Evolutionary conservation across 2,797 vertebrate genomes (phyloP), one percentile per base, ranked within the genome.

Genomic region (Pelobates cultripes): DNA sequence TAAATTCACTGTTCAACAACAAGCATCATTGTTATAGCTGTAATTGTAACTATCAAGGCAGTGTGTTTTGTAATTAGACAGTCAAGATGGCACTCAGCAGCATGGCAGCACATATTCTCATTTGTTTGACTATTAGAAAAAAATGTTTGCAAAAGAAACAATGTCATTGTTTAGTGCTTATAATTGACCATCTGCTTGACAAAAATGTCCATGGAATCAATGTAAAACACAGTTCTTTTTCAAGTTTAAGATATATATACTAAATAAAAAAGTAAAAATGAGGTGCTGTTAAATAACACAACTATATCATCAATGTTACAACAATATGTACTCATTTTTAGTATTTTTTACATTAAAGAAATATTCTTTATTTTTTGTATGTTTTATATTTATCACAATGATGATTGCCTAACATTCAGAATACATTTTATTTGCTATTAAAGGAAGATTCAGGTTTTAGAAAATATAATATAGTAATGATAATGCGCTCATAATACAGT

Each of bases 11-110:
- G 91, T 93, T 94, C 92, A 81, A 89, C 90, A 87, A 91, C 89
- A 77, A 71, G 91, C 89, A 89, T 92, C 91, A 91, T 93, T 94
- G 93, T 94, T 93, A 89, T 86, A 92, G 93, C 92, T 92, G 91
- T 94, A 94, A 94, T 94, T 94, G 93, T 93, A 94, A 93, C 94
- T 91, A 94, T 94, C 93, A 92, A 94, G 94, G 90, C 92, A 90
- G 91, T 87, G 92, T 88, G 94, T 92, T 93, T 94, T 94, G 92
- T 94, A 94, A 94, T 94, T 94, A 94, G 92, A 92, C 94, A 94
- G 94, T 94, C 93, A 94, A 94, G 92, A 93, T 93, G 93, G 91
- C 93, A 91, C 93, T 94, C 92, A 91, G 91, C 91, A 91, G 92
- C 87, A 91, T 91, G 92, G 91, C 89, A 92, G 91, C 91, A 88